Evolutionary conservation across 2,113 vertebrate species (phyloP).

Genomic region (Myrmophylax atrothorax): DNA sequence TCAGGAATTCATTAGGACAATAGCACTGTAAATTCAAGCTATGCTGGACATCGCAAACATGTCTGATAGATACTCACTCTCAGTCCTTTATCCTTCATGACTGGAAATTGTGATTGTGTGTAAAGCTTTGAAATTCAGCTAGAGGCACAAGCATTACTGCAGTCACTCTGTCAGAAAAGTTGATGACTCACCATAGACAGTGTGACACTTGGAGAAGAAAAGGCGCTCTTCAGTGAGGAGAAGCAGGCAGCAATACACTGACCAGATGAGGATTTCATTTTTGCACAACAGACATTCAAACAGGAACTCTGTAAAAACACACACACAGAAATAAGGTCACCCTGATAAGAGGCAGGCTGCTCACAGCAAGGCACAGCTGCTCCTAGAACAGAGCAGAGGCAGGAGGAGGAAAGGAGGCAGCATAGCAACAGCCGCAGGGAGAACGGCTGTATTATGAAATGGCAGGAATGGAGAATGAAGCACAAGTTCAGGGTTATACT

Average conservation of each 20-base stretch:
- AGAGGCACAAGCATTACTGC: background rate
- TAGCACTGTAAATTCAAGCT: background rate
- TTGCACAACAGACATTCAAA: conserved; percentile 82
- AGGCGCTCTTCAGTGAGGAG: conserved; percentile 86
- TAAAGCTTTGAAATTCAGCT: background rate
- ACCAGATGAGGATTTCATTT: conserved; percentile 87
- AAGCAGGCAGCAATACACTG: conserved; percentile 86
- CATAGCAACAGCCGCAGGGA: conserved; percentile 2
- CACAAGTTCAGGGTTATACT: background rate
- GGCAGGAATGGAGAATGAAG: background rate
- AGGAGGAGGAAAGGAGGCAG: background rate
- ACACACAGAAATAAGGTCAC: conserved; percentile 1
- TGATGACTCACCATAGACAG: conserved; percentile 88
- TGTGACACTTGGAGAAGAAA: conserved; percentile 94
- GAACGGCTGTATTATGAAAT: background rate
- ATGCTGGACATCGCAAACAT: background rate
- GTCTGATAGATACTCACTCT: background rate
- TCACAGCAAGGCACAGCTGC: background rate
- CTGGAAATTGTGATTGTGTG: background rate
- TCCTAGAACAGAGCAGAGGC: background rate
- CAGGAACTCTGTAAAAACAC: conserved; percentile 79
- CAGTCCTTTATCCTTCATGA: background rate
- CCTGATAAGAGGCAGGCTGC: background rate
- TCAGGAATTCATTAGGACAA: background rate
- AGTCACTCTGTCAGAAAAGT: background rate